Base-by-base conservation (phyloP, 2,888 invertebrate species). In the Acleris cristana region DNA sequence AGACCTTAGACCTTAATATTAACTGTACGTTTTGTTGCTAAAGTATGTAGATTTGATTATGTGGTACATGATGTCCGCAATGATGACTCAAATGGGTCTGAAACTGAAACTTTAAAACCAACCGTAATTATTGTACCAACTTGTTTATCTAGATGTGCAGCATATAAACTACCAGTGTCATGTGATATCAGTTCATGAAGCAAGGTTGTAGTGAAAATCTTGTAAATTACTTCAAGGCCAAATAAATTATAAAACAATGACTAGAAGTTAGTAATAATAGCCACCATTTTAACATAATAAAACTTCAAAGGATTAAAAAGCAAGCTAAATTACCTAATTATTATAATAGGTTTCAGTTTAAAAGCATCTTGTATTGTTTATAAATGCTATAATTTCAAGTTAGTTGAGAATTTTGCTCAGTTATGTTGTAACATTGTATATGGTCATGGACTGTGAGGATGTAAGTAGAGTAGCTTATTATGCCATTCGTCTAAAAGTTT, bases 371-470 rank as follows among this genome's bases (percentile, higher is more conserved):
- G n/a, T 21, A 61, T 66, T 62, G 66, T 61, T 66, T 34, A 30
- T 14, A 23, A 53, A 30, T 6, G 10, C 45, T 62, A 57, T 66
- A 66, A 51, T 21, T 52, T 45, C 21, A 5, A 21, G 56, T 45
- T 34, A 0, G 8, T 1, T 19, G 0, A 51, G 16, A n/a, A 34
- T 34, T 48, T 49, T 14, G 3, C 6, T 57, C n/a, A 62, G 66
- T 66, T 8, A n/a, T 16, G 2, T 48, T 53, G 10, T 7, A 19
- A 30, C 34, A 44, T 56, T 45, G n/a, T 48, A 52, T 26, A 18
- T 19, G 3, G 19, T 54, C 16, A 66, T 66, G 66, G 62, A 66
- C 26, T 52, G 23, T 62, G 66, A 66, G 14, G 62, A 62, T 66
- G 66, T 66, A 51, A 18, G 65, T 66, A 21, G 19, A 12, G 6